Evolutionary conservation across 2,797 vertebrate species (phyloP).

Genomic region (Poeciliopsis presidionis): DNA sequence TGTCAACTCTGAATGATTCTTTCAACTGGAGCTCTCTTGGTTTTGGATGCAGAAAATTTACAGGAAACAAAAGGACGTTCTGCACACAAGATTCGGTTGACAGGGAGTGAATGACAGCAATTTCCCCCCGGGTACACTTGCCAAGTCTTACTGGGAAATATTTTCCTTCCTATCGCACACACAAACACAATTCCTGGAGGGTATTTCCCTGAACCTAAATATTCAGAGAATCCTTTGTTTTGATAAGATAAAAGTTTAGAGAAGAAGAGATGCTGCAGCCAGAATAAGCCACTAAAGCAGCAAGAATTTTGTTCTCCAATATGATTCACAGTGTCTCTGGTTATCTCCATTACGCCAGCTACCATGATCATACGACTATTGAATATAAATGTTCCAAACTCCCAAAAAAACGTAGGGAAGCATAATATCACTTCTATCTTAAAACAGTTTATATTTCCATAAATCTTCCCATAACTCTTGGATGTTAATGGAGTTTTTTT

Average conservation of each 20-base stretch:
- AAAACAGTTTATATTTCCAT: not conserved
- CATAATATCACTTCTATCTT: not conserved
- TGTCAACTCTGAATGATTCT: not conserved
- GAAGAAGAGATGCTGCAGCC: constrained; percentile 39
- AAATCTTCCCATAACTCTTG: constrained; percentile 2
- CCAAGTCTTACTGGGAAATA: constrained; percentile 59
- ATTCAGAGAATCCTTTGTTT: constrained; percentile 73
- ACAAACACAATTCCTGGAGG: constrained; percentile 44
- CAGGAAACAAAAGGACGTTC: constrained; percentile 54
- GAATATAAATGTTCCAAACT: constrained; percentile 16
- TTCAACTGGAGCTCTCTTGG: constrained; percentile 12
- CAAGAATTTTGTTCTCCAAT: constrained; percentile 25
- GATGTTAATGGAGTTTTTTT: not conserved
- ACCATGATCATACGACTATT: constrained; percentile 5
- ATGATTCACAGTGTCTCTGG: constrained; percentile 2
- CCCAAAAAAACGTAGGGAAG: not conserved
- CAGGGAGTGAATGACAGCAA: constrained; percentile 56
- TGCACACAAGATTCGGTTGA: constrained; percentile 49
- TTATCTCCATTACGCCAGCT: not conserved
- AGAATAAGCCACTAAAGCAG: constrained; percentile 38
- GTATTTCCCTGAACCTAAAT: constrained; percentile 68
- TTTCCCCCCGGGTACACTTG: constrained; percentile 49
- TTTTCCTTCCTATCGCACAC: constrained; percentile 65
- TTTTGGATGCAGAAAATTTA: constrained; percentile 12
- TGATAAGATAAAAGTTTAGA: constrained; percentile 69